A percentile compares a stretch with the other conserved stretches of the same genome.
These are phyloP conservation scores for Andricus grossulariae DNA, from an alignment of 1,140 invertebrate species.

Conservation along the genomic window DNA sequence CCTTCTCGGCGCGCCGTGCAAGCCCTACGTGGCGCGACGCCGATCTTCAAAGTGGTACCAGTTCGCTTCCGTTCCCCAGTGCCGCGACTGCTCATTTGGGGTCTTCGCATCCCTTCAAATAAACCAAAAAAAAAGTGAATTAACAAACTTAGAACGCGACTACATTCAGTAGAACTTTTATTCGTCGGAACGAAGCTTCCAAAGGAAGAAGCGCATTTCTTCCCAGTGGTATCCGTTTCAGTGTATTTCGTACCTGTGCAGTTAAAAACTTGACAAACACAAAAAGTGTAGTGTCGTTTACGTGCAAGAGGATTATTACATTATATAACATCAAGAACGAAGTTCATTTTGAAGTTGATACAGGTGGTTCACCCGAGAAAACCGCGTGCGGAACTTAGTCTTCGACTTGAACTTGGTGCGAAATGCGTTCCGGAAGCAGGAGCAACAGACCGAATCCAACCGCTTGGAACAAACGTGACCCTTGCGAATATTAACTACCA, in stretches of 20 bases:
- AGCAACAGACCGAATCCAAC: constrained; percentile 27
- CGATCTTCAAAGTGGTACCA: constrained; percentile 45
- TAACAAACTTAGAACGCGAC: neutral
- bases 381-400: constrained; percentile 16
- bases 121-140: neutral
- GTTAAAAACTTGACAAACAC: neutral
- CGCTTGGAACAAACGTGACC: neutral
- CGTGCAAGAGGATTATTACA: too few relatives aligned
- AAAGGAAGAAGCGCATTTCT: neutral
- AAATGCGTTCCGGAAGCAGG: constrained; percentile 31
- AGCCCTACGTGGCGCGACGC: constrained; percentile 60
- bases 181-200: neutral
- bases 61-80: constrained; percentile 11
- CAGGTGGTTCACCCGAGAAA: neutral
- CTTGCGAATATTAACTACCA: constrained; percentile 21
- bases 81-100: constrained; percentile 5
- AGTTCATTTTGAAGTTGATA: neutral
- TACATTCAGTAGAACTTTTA: neutral
- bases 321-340: neutral
- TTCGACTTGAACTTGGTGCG: constrained; percentile 22
- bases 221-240: neutral
- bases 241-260: neutral
- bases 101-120: neutral
- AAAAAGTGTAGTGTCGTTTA: too few relatives aligned
- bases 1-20: constrained; percentile 61